Evolutionary conservation across 2,888 invertebrate genomes (phyloP), one percentile per base, ranked within the genome.

Genomic region (Stictocephala bisonia): DNA sequence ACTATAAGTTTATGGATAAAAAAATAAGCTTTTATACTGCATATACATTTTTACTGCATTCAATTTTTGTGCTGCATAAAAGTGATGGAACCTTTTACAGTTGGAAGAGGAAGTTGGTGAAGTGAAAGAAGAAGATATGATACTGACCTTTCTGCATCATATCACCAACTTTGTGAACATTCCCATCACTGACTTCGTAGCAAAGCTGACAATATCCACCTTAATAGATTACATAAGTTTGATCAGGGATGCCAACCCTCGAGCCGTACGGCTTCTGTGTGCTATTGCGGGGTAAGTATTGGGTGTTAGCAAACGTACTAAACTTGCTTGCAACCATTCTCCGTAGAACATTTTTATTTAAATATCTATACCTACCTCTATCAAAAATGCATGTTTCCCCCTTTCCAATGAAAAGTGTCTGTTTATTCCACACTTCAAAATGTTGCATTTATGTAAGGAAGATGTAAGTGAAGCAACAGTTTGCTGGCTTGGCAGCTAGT

Each of bases 211-310:
- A 9, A 73, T 78, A 35, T 64, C 68, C n/a, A 77, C 86, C 0
- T 79, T 88, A 50, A 80, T 87, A 0, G 86, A 86, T 74, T 87
- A 87, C 70, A 84, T 87, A 26, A 84, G 85, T 75, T 81, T 84
- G 26, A 85, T 86, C 76, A 85, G 84, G 64, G 81, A 85, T 44
- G 87, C 87, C 0, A 80, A 84, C 66, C 86, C 86, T 20, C 82
- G 87, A 74, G 88, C 87, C 0, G 85, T 86, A 1, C 83, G 85
- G 26, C 87, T 88, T 76, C 83, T 89, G n/a, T 84, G 84, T 6
- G 85, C 85, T 76, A 86, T 89, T 15, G 82, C 87, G 58, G 86
- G 86, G 88, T 88, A 81, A 77, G 77, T 72, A 24, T 13, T 27
- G 27, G 11, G 7, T 31, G 15, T 29, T 48, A 41, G 0, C 1